A percentile compares a stretch with the other conserved stretches of the same genome.
Evolutionary conservation across 1,140 invertebrate genomes (phyloP).

Genomic region (Cotesia chilonis): DNA sequence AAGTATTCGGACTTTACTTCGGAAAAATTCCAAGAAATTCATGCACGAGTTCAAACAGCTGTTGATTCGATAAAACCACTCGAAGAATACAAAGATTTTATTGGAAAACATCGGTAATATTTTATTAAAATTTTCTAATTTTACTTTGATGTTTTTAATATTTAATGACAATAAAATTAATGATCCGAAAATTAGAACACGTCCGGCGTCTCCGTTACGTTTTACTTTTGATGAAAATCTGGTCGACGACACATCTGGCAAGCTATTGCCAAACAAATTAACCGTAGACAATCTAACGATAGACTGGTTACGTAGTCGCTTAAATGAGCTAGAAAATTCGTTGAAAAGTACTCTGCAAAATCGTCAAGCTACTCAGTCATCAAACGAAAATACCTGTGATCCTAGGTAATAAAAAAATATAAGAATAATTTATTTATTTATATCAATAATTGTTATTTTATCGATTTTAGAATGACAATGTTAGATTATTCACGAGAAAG

Average conservation of each 20-base stretch:
- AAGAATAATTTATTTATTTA: background rate
- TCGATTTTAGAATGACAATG: slow-evolving; percentile 30
- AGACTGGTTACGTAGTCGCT: slow-evolving; percentile 81
- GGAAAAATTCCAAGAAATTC: slow-evolving; percentile 80
- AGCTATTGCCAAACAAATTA: slow-evolving; percentile 81
- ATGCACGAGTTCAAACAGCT: slow-evolving; percentile 74
- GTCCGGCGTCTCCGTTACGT: slow-evolving; percentile 75
- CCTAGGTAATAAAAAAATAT: slow-evolving; percentile 45
- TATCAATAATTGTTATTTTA: slow-evolving; percentile 18
- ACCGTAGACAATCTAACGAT: slow-evolving; percentile 92
- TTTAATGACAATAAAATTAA: slow-evolving; percentile 22
- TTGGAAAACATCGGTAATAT: slow-evolving; percentile 80
- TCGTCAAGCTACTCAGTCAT: slow-evolving; percentile 53
- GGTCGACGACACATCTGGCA: slow-evolving; percentile 84
- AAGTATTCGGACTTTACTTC: slow-evolving; percentile 78
- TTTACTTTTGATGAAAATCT: slow-evolving; percentile 87
- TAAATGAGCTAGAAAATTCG: slow-evolving; percentile 77
- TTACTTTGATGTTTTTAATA: slow-evolving; percentile 13
- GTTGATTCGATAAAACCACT: slow-evolving; percentile 78
- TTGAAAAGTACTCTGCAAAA: slow-evolving; percentile 58
- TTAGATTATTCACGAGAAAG: slow-evolving; percentile 63
- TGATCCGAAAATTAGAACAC: slow-evolving; percentile 68
- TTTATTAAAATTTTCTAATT: background rate
- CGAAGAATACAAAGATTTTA: slow-evolving; percentile 85
- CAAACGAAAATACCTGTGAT: slow-evolving; percentile 57